Base-by-base conservation (phyloP, 1,140 invertebrate species). In the Tetramorium simillimum region DNA sequence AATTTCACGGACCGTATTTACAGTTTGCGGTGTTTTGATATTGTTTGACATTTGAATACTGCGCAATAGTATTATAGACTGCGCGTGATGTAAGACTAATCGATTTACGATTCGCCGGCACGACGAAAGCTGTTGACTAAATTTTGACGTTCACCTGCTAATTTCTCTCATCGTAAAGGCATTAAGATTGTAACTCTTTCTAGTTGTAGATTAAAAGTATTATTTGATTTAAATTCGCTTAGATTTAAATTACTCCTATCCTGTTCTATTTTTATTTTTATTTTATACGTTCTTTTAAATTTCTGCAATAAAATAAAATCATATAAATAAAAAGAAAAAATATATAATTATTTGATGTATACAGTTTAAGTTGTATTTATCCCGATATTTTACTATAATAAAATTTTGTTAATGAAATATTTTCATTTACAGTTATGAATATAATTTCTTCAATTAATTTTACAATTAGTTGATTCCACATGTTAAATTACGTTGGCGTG, bases 1-100 rank as follows among this genome's bases (percentile, higher is more conserved):
- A 43, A 43, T 28, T 53, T 46, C 40, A 21, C 40, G 24, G 9
- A 16, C 21, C 9, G n/a, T 40, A 69, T 80, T 40, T 67, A 37
- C 49, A 24, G 24, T 37, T 56, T 53, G 37, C 70, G 46, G 18
- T 12, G 28, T 67, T 53, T 40, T 53, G 63, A 70, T 81, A 81
- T 81, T 81, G 49, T 69, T 33, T 70, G 77, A 81, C 63, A 81
- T 81, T 81, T 81, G 5, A 69, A 40, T 40, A 53, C 24, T 81
- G 65, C 49, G 63, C 49, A 70, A 53, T n/a, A 51, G 4, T 53
- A 56, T 69, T 69, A 80, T 67, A 24, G 21, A 70, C 49, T 56
- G 33, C 21, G 46, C 33, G 9, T 81, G 77, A 81, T 81, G 77
- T 69, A 81, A 80, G 62, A 69, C 46, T 80, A 80, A 81, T 81